These are phyloP conservation scores for Steinernema hermaphroditum DNA, from an alignment of 2,888 invertebrate genomes.

Conservation along the genomic window DNA sequence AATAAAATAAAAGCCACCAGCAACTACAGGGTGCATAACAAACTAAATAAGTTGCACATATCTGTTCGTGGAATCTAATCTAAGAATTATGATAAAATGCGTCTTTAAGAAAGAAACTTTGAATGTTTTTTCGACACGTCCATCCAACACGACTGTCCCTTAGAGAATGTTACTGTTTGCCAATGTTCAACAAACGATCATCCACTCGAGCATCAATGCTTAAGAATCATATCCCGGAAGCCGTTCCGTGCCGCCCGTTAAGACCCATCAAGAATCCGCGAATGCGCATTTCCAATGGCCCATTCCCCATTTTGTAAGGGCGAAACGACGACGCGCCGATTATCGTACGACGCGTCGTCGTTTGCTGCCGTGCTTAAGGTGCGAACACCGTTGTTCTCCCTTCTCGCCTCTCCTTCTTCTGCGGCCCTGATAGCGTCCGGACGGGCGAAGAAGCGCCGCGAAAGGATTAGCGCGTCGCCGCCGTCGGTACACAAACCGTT, in stretches of 20 bases:
- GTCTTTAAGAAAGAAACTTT: no score
- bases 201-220: neutral
- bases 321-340: neutral
- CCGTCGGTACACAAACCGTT: constrained; percentile 24
- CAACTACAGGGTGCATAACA: no score
- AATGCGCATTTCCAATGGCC: neutral
- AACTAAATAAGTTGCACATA: no score
- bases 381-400: constrained; percentile 2
- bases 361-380: constrained; percentile 18
- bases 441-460: constrained; percentile 7
- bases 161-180: no score
- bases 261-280: neutral
- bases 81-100: no score
- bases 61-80: no score
- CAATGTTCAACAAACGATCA: no score
- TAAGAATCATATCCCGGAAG: neutral
- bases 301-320: neutral
- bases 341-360: neutral
- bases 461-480: neutral
- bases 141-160: no score
- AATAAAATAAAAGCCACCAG: no score
- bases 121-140: no score
- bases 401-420: neutral
- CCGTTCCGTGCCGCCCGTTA: neutral
- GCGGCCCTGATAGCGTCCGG: neutral